Base-by-base conservation (phyloP, 2,888 invertebrate species). In the Gari tellinella region DNA sequence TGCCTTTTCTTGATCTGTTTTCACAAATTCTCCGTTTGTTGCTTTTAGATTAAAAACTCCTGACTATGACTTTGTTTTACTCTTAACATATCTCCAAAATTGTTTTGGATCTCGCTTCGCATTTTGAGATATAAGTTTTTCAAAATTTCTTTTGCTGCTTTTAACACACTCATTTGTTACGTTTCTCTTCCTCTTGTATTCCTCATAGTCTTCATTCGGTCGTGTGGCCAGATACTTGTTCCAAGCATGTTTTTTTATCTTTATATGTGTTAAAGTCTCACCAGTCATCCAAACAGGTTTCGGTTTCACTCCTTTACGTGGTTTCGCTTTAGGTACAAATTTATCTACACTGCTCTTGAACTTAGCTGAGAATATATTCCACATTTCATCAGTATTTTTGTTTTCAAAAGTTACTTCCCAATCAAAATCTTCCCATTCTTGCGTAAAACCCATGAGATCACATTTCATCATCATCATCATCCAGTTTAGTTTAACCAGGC, bases 61-160 rank as follows among this genome's bases (percentile, higher is more conserved):
- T 23, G 51, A 51, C 17, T 51, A n/a, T 4, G 55, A 31, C 26
- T 53, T 63, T 8, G 40, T 53, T 19, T 63, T 52, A 17, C 38
- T 14, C 10, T 53, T 52, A 3, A 63, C 63, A 53, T 53, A 63
- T 31, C 25, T 52, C 63, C 63, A 63, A 31, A 63, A 52, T 26
- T 41, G 53, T 41, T 63, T 63, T 2, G 49, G 48, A 25, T 62
- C 62, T 25, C 14, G 23, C 26, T 62, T 62, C 8, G 62, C 52
- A 23, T 52, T 62, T 10, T n/a, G 19, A 14, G 52, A 38, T 10
- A 62, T 62, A n/a, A 21, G 49, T 40, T 41, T 62, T 23, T 62
- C 62, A 62, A 40, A 62, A 12, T 62, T 31, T 23, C 38, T 31
- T 49, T 65, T 66, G 3, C 43, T 46, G 41, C 48, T 31, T 52